Base-by-base conservation (phyloP, 1,140 invertebrate species). In the Mizuhopecten yessoensis region DNA sequence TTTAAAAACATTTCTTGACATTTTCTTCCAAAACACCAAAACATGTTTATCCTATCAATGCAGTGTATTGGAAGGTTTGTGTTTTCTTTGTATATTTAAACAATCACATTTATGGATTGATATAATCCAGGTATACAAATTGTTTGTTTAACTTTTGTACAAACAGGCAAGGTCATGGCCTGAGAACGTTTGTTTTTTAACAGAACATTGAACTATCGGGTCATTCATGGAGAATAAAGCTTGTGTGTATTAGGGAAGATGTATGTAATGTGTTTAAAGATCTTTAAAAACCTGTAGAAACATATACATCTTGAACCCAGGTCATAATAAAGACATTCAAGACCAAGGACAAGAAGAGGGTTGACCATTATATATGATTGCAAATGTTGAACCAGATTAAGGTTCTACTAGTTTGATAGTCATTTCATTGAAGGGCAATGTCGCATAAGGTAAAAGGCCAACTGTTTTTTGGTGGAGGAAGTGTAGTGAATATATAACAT, bases 211-310 rank as follows among this genome's bases (percentile, higher is more conserved):
- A 75, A 75, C 57, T 75, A 29, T 75, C 1, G n/a, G n/a, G n/a
- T n/a, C n/a, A n/a, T n/a, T n/a, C n/a, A n/a, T n/a, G n/a, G 11
- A 75, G 57, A n/a, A 75, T 75, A 75, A 75, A 75, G 57, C 57
- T 75, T 5, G n/a, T 29, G 57, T 75, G 57, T 75, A 75, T 75
- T 75, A 75, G 57, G 57, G 7, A 75, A 10, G 15, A 49, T 49
- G 20, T 5, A 17, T 23, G 1, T 2, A 23, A 49, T 10, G 45
- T 20, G 20, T n/a, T n/a, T 49, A 49, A 49, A 20, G 45, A 23
- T 10, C 3, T 29, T 75, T 75, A 29, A 29, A 75, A 75, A 75
- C 57, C 57, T 1, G 42, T 13, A 29, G 5, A 75, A 75, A 29
- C 5, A 17, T 29, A 75, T 17, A 29, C 29, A 29, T 75, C 57